Percentiles rank a stretch among this genome's conserved stretches.
Conservation (phyloP, 1,140 invertebrate genomes). For the Heliconius nattereri region DNA sequence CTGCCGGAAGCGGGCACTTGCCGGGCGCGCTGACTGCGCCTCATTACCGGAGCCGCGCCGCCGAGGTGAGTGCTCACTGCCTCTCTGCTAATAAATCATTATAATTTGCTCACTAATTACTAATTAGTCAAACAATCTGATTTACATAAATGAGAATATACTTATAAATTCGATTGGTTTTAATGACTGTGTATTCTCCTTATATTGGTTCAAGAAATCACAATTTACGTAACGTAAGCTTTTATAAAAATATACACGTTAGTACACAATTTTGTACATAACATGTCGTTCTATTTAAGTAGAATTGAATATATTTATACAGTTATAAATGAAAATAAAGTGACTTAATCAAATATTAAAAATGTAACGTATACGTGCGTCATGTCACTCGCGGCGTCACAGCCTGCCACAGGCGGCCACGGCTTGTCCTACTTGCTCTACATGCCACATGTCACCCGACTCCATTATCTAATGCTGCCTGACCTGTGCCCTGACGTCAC, state of each 20-base stretch:
- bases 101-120: no score
- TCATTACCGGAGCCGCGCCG: conserved; percentile 37
- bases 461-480: conserved; percentile 25
- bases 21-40: conserved; percentile 39
- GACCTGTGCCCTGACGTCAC: conserved; percentile 23
- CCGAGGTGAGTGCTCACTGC: conserved; percentile 33
- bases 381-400: not conserved
- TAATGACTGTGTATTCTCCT: no score
- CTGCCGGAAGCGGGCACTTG: conserved; percentile 46
- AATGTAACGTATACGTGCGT: not conserved
- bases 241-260: no score
- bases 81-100: not conserved
- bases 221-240: no score
- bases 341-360: not conserved
- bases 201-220: no score
- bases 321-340: not conserved
- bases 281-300: no score
- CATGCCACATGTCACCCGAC: conserved; percentile 18
- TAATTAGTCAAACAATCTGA: no score
- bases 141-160: no score
- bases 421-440: not conserved
- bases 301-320: no score
- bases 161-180: no score
- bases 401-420: no score
- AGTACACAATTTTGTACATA: no score